Base-by-base conservation (phyloP, 2,113 vertebrate species). In the Ellobius talpinus region DNA sequence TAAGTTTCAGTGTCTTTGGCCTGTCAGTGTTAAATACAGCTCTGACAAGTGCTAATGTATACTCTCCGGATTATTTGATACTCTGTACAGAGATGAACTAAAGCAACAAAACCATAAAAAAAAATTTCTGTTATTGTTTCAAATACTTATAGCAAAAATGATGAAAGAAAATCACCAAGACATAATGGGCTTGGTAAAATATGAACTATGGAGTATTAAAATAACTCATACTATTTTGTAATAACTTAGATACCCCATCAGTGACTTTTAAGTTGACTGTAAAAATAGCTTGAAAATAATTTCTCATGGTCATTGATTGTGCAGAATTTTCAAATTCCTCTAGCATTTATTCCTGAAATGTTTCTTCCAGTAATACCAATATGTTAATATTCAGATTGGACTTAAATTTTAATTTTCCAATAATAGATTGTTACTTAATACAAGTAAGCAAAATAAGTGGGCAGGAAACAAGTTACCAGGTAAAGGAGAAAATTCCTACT, bases 21-120 rank as follows among this genome's bases (percentile, higher is more conserved):
- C 88, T 90, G 94, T 81, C 95, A 76, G 89, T 96, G 77, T 97
- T 95, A 96, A 98, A 96, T 79, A 90, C 85, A 90, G 61, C 47
- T 47, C 73, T 91, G 95, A 96, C 90, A 94, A 97, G 94, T 52
- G 61, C 92, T 96, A 97, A 97, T 93, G 91, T 97, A 74, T 89
- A 94, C 89, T 74, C 96, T 96, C 95, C 97, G 94, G 90, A 97
- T 96, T 97, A 98, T 73, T 47, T 87, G 94, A 97, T 97, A 97
- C 47, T 94, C 23, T 96, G 85, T 26, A 58, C 23, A 86, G 90
- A 94, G 86, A 96, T 70, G 8, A 12, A 82, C 58, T 86, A 77
- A 39, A 92, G 19, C 87, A 79, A 85, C 94, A 11, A 88, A 91
- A 58, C 73, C 39, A 26, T 82, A 33, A n/a, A 39, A 19, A 24